Base-by-base conservation (phyloP, 1,140 invertebrate species). In the Pseudomyrmex dendroicus region DNA sequence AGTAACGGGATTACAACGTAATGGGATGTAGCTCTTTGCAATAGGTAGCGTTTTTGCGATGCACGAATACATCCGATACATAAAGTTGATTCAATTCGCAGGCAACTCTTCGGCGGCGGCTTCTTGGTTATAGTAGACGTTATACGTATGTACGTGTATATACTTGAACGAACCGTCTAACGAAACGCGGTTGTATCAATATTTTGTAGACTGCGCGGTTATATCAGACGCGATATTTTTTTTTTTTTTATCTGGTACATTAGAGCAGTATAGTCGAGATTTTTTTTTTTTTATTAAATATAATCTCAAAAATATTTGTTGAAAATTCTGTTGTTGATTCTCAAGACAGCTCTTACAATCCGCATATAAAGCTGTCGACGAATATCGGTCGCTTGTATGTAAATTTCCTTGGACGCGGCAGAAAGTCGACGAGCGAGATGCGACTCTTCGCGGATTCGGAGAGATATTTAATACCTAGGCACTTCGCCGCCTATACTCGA, bases 371-470 rank as follows among this genome's bases (percentile, higher is more conserved):
- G 35, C 35, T 35, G 61, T 2, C 48, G 35, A 35, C n/a, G 17
- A 44, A 13, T 17, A 48, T 17, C 35, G 64, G 44, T 35, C n/a
- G 48, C 52, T 13, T 10, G 22, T 13, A 73, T 77, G 73, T 54
- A 68, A 76, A 86, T 87, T 86, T 76, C 67, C 73, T 84, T 84
- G 68, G 85, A 70, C 70, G 63, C 63, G 48, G 67, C 61, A 54
- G 62, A 86, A 86, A 83, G 84, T 67, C 61, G 82, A 10, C 12
- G 13, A 46, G 13, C 84, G 56, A 20, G 64, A 52, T 15, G 67
- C 66, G 12, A 84, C 57, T 50, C 72, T 82, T 87, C 66, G 70
- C 76, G 57, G 78, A 50, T 56, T 64, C 35, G 1, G 52, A 83
- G 52, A 83, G 70, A n/a, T 73, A 61, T 48, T 86, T 85, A 74